phyloP scores from a whole-genome alignment of 1,140 invertebrate genomes.

The Euborellia annulipes region DNA sequence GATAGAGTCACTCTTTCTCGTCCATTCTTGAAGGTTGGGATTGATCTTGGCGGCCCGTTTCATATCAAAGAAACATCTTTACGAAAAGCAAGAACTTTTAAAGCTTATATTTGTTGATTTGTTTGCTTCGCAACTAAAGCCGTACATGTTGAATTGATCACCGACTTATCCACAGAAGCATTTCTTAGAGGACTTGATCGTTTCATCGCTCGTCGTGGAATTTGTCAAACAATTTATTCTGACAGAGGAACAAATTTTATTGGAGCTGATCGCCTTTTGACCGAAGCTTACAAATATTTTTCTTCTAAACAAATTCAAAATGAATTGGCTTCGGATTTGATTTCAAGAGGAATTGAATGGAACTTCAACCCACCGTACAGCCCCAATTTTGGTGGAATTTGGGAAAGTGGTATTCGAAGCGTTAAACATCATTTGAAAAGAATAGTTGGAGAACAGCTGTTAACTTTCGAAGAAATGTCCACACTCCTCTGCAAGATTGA shows the following conservation, averaged over 20 bases:
- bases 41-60: conserved; percentile 29
- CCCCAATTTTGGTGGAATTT: too few relatives aligned
- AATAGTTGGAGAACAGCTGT: too few relatives aligned
- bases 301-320: too few relatives aligned
- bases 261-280: conserved; percentile 15
- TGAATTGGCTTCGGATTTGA: too few relatives aligned
- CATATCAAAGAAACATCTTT: conserved; percentile 17
- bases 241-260: conserved; percentile 28
- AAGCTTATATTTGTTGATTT: conserved; percentile 28
- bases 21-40: conserved; percentile 22
- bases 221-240: conserved; percentile 19
- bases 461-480: too few relatives aligned
- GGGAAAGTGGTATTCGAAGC: too few relatives aligned
- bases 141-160: conserved; percentile 28
- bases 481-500: too few relatives aligned
- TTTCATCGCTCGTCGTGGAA: conserved; percentile 25
- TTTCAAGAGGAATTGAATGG: too few relatives aligned
- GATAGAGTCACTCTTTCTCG: conserved; percentile 16
- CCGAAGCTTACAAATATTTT: too few relatives aligned
- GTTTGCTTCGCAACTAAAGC: conserved; percentile 28
- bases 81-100: conserved; percentile 16
- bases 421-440: too few relatives aligned
- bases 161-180: conserved; percentile 22
- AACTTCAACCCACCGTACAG: too few relatives aligned
- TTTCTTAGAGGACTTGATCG: conserved; percentile 25